These are phyloP conservation scores for Mixornis gularis DNA, from an alignment of 2,113 vertebrate species.

Conservation along the genomic window DNA sequence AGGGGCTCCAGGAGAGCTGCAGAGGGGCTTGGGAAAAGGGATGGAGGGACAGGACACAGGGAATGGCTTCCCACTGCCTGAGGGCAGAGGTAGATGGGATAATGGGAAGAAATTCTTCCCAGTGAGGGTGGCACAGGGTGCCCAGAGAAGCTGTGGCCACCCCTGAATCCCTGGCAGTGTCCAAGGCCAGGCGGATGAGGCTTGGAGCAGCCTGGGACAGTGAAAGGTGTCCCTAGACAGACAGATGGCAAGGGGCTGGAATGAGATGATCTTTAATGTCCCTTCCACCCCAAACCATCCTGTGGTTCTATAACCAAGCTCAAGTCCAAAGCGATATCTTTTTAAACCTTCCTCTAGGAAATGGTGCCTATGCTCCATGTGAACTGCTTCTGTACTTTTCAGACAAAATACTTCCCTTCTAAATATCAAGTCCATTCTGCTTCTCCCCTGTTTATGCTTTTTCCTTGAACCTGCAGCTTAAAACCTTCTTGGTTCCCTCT, in stretches of 20 bases:
- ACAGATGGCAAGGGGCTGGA: not conserved
- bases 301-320: not conserved
- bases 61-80: not conserved
- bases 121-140: not conserved
- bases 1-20: not conserved
- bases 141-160: not conserved
- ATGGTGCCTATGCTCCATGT: not conserved
- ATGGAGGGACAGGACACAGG: not conserved
- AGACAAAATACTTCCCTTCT: not conserved
- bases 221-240: not conserved
- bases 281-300: not conserved
- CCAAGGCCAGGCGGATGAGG: rapidly evolving
- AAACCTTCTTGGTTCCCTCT: not conserved
- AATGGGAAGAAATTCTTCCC: not conserved
- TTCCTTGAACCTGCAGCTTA: not conserved
- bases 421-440: not conserved
- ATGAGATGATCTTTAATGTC: not conserved
- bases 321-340: not conserved
- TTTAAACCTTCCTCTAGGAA: not conserved
- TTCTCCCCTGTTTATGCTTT: not conserved
- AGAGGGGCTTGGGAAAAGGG: not conserved
- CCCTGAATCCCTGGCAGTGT: not conserved
- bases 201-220: rapidly evolving
- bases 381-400: not conserved
- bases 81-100: rapidly evolving